Evolutionary conservation across 2,113 vertebrate genomes (phyloP).

Genomic region (Chrysemys picta): DNA sequence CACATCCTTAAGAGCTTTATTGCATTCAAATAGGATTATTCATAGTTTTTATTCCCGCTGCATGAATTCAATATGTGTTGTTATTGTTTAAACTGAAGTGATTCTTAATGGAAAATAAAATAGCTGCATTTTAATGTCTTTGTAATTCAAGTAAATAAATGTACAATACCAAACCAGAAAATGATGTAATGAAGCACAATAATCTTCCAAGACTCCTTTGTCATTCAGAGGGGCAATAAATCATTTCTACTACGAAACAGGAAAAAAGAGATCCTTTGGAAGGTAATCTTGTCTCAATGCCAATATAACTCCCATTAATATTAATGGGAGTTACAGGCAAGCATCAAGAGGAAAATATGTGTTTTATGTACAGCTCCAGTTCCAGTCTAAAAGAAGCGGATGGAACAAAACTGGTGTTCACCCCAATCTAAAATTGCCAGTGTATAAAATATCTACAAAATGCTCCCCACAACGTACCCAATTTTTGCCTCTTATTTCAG

Average conservation of each 20-base stretch:
- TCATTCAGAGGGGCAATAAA: slow-evolving; percentile 42
- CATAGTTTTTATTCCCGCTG: not conserved
- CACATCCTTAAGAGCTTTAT: not conserved
- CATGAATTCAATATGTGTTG: slow-evolving; percentile 35
- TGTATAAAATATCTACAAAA: slow-evolving; percentile 23
- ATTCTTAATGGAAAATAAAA: slow-evolving; percentile 46
- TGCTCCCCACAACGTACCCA: not conserved
- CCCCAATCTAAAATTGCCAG: not conserved
- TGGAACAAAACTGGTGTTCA: not conserved
- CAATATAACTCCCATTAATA: not conserved
- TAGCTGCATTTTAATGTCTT: slow-evolving; percentile 32
- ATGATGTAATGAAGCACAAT: not conserved
- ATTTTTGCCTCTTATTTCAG: not conserved
- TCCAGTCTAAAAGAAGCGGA: not conserved
- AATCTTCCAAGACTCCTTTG: slow-evolving; percentile 20
- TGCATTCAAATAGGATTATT: not conserved
- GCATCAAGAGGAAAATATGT: not conserved
- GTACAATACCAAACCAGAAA: slow-evolving; percentile 17
- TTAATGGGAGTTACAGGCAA: slow-evolving; percentile 22
- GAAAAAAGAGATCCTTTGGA: slow-evolving; percentile 15
- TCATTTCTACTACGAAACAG: not conserved
- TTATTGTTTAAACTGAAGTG: slow-evolving; percentile 13
- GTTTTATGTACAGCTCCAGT: slow-evolving; percentile 15
- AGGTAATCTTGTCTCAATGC: not conserved
- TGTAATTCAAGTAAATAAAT: slow-evolving; percentile 28